These are phyloP conservation scores for Barnardius zonarius DNA, from an alignment of 2,113 vertebrate species.

Conservation along the genomic window DNA sequence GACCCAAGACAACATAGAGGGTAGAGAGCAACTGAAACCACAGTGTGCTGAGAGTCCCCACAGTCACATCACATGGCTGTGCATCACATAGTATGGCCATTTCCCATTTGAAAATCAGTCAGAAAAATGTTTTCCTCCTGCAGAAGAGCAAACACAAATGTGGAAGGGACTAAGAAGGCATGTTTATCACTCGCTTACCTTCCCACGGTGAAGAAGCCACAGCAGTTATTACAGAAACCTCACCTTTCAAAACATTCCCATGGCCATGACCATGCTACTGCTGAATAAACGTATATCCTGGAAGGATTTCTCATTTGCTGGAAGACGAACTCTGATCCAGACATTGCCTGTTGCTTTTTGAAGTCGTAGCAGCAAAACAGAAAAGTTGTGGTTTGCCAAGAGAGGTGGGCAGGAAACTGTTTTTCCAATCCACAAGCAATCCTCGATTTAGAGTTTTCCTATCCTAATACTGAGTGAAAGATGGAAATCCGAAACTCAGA, in stretches of 20 bases:
- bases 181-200: not conserved
- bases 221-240: slow-evolving; percentile 49
- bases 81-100: not conserved
- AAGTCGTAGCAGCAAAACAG: slow-evolving; percentile 37
- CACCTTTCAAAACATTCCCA: slow-evolving; percentile 61
- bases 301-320: not conserved
- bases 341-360: not conserved
- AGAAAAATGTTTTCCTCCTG: not conserved
- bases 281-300: not conserved
- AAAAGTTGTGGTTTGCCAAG: slow-evolving; percentile 16
- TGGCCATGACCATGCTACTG: not conserved
- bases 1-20: not conserved
- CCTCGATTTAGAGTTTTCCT: slow-evolving; percentile 8
- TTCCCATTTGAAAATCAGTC: not conserved
- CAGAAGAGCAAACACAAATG: slow-evolving; percentile 27
- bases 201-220: slow-evolving; percentile 52
- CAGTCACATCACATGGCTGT: not conserved
- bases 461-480: not conserved
- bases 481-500: not conserved
- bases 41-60: not conserved
- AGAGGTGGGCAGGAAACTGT: slow-evolving; percentile 22
- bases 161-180: not conserved
- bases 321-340: not conserved
- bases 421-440: slow-evolving; percentile 23
- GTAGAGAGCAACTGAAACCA: not conserved